Evolutionary conservation across 1,140 invertebrate genomes (phyloP).

Genomic region (Ridgeia piscesae): DNA sequence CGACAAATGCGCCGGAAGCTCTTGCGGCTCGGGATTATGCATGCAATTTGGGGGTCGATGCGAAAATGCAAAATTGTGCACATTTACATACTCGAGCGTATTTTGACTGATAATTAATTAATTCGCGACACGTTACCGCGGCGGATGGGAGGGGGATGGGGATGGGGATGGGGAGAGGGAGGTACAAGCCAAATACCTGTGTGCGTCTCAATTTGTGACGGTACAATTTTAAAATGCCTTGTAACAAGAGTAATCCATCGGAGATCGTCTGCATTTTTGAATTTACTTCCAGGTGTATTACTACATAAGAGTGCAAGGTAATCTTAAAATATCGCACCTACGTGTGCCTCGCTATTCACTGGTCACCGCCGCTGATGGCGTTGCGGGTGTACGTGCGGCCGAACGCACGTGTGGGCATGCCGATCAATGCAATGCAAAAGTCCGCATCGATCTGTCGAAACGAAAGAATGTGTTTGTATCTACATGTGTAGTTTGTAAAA

Average conservation of each 20-base stretch:
- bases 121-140: not conserved
- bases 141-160: not conserved
- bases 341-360: not conserved
- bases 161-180: not conserved
- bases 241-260: not conserved
- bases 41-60: not conserved
- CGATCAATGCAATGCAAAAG: not conserved
- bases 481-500: not conserved
- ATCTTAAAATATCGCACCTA: not conserved
- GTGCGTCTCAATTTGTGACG: not conserved
- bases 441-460: not conserved
- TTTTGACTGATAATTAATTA: not conserved
- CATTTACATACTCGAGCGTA: not conserved
- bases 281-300: not conserved
- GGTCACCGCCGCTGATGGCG: too few relatives aligned
- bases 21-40: not conserved
- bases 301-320: not conserved
- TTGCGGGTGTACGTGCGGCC: not conserved
- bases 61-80: not conserved
- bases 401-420: not conserved
- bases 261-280: not conserved
- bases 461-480: not conserved
- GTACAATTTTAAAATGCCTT: not conserved
- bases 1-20: not conserved
- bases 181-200: not conserved